A percentile compares a stretch with the other conserved stretches of the same genome.
These are phyloP conservation scores for Venturia canescens DNA, from an alignment of 1,140 invertebrate genomes.

Conservation along the genomic window DNA sequence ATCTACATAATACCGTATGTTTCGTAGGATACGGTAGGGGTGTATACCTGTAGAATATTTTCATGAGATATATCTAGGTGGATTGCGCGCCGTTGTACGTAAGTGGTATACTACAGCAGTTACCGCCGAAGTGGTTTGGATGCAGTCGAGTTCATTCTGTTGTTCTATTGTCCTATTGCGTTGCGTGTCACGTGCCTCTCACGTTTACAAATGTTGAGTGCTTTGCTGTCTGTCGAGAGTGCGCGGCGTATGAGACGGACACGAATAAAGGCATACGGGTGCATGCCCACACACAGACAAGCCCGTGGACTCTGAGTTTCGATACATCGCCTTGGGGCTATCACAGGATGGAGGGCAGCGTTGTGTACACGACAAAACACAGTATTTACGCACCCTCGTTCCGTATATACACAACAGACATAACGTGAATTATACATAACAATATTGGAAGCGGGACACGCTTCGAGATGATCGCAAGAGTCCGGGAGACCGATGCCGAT, in stretches of 20 bases:
- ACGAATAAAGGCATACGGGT: background rate
- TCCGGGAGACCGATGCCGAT: background rate
- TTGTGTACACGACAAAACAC: constrained; percentile 1
- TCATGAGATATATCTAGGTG: background rate
- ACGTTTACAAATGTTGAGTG: constrained; percentile 17
- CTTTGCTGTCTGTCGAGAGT: background rate
- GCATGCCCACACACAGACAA: background rate
- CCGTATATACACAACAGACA: background rate
- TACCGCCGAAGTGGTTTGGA: constrained; percentile 19
- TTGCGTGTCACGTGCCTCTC: constrained; percentile 37
- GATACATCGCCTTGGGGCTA: background rate
- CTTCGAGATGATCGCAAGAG: background rate
- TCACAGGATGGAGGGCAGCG: background rate
- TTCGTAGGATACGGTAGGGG: too few relatives aligned
- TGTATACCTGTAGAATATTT: constrained; percentile 8
- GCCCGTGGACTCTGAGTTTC: background rate
- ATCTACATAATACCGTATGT: background rate
- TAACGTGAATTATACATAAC: constrained; percentile 1
- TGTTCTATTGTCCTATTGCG: constrained; percentile 29
- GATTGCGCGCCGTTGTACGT: background rate
- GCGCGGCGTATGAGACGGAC: background rate
- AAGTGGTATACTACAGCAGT: background rate
- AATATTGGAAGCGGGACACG: background rate
- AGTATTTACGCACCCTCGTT: background rate
- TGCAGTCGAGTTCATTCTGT: constrained; percentile 10